Evolutionary conservation across 2,113 vertebrate genomes (phyloP), one percentile per base, ranked within the genome.

Genomic region (Mixornis gularis): DNA sequence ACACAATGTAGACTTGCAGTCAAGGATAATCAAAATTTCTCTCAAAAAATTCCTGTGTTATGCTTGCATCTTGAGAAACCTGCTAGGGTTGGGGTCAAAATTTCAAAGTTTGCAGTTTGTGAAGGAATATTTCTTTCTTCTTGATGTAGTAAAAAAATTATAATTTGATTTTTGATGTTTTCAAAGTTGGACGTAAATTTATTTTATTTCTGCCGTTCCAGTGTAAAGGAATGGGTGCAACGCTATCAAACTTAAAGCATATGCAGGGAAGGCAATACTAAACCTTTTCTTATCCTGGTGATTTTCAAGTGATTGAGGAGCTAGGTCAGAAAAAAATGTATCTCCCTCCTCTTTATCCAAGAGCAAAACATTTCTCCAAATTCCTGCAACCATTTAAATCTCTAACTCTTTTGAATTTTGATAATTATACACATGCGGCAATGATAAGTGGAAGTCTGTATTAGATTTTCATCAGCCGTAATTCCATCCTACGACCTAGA

Each of bases 1-100:
- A 70, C 63, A 64, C 65, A 91, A 92, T 62, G 40, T 51, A 89
- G 66, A 87, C 63, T 91, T 74, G 36, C 40, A 90, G 59, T 86
- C 88, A 91, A 93, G 60, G 36, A 83, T 83, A 82, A 88, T 93
- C 48, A 88, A 83, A 90, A 94, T 60, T 94, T 77, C 55, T 90
- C 55, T 90, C 30, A 25, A 14, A 72, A 89, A 69, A 51, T 8
- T 38, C 60, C 36, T 70, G 17, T 24, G 15, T 74, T 86, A 69
- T 40, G 30, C 66, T 93, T 88, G 66, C 40, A 77, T 70, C 46
- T 83, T 80, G 40, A 74, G 40, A 66, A 80, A 66, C 12, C 15
- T 44, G 5, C 38, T 41, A 66, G 10, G 2, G 3, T 16, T 52
- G 18, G 25, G 63, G 43, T 87, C 41, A 87, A 87, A 62, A 70